Evolutionary conservation across 2,113 vertebrate genomes (phyloP).

Genomic region (Notarius quadriscutis): DNA sequence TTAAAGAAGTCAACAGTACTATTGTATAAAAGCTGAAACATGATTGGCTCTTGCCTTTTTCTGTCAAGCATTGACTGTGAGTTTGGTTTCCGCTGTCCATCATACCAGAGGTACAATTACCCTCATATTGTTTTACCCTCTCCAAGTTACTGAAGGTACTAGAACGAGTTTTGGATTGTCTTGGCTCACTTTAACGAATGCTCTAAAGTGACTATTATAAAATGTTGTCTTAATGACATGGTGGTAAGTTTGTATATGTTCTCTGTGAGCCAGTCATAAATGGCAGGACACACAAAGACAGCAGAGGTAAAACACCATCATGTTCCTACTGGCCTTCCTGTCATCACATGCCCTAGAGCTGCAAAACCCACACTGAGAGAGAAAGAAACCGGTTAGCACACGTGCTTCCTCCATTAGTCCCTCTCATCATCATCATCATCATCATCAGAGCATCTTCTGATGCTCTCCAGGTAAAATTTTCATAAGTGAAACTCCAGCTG

Average conservation of each 20-base stretch:
- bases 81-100: background rate
- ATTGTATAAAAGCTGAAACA: background rate
- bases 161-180: background rate
- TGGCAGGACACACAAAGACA: background rate
- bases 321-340: constrained; percentile 16
- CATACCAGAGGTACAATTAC: background rate
- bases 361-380: constrained; percentile 3
- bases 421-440: background rate
- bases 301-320: constrained; percentile 24
- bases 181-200: background rate
- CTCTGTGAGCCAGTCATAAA: constrained; percentile 4
- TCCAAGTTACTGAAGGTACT: constrained; percentile 1
- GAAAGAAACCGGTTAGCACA: background rate
- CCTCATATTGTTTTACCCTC: background rate
- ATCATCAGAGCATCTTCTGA: background rate
- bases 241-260: constrained; percentile 15
- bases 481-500: constrained; percentile 49
- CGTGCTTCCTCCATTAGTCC: constrained; percentile 30
- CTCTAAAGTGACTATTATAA: constrained; percentile 30
- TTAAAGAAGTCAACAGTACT: background rate
- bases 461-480: background rate
- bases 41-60: background rate
- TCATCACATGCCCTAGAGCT: constrained; percentile 35
- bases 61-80: background rate
- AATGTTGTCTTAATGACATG: constrained; percentile 1